A percentile compares a stretch with the other conserved stretches of the same genome.
phyloP scores from a whole-genome alignment of 2,888 invertebrate genomes.

The Andrena bicolor region DNA sequence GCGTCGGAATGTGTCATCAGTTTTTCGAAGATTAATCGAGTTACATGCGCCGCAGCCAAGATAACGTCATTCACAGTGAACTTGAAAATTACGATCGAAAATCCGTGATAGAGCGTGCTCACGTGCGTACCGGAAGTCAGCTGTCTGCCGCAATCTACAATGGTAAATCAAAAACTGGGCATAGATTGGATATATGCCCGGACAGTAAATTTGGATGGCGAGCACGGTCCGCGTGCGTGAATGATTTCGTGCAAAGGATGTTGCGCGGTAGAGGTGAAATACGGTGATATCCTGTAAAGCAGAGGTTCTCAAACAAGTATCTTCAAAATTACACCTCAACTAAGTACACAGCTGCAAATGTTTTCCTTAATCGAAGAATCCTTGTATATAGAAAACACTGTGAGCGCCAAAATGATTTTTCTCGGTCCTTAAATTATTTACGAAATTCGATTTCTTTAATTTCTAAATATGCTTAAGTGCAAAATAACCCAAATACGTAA shows the following conservation, averaged over 20 bases:
- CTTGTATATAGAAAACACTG: too few relatives aligned
- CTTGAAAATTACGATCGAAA: background rate
- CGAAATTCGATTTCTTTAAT: too few relatives aligned
- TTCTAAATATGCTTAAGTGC: too few relatives aligned
- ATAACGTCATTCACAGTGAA: background rate
- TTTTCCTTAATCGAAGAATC: too few relatives aligned
- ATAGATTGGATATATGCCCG: background rate
- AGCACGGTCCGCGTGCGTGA: background rate
- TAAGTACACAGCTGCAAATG: too few relatives aligned
- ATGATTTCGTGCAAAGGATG: slow-evolving; percentile 15
- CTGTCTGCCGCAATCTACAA: background rate
- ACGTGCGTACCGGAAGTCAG: background rate
- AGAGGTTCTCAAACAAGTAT: background rate
- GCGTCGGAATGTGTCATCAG: background rate
- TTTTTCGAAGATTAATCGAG: background rate
- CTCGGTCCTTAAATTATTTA: too few relatives aligned
- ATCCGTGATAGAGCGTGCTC: background rate
- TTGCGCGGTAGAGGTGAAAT: slow-evolving; percentile 12
- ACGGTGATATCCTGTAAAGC: background rate
- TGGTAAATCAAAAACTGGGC: slow-evolving; percentile 10
- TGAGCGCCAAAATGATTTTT: too few relatives aligned
- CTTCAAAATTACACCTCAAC: too few relatives aligned
- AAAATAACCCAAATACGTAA: too few relatives aligned
- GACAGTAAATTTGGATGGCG: slow-evolving; percentile 11
- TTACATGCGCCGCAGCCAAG: too few relatives aligned